Base-by-base conservation (phyloP, 2,797 vertebrate species). In the Dicrostonyx torquatus region DNA sequence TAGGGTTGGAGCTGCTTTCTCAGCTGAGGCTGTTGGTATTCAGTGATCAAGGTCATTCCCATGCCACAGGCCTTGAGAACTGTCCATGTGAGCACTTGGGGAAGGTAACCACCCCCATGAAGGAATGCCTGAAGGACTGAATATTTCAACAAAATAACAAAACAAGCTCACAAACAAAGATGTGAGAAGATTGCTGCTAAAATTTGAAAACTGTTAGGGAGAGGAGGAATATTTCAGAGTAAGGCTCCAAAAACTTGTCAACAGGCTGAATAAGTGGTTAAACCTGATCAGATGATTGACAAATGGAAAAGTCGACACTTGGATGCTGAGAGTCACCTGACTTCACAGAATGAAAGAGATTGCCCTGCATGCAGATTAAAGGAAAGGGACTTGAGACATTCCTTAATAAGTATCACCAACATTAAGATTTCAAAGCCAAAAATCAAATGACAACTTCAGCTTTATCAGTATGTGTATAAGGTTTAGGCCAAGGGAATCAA, bases 211-310 rank as follows among this genome's bases (percentile, higher is more conserved):
- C 60, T 78, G 24, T 77, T 73, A 86, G 53, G 14, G 68, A 95
- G 43, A 82, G 7, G 14, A 26, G 4, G 20, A 91, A 78, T 78
- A 86, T 78, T 91, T 83, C 62, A 92, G 40, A 64, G 15, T 90
- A 94, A 84, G 64, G 66, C 6, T 95, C 86, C 73, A 94, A 77
- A 94, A 91, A 55, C 24, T 75, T 92, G 50, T 89, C 68, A 78
- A 70, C 43, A 89, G n/a, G 29, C 5, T 83, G 79, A 93, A 93
- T 73, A 78, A 96, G 53, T 87, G 68, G 26, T 93, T 95, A n/a
- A 66, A 89, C 34, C 37, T 80, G 73, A 88, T 6, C 40, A 80
- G 20, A 64, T 93, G 75, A 86, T 7, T 94, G 79, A 91, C 53
- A 97, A 94, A 92, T 94, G 68, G 43, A 86, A 31, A 76, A 68